Percentiles rank a stretch among this genome's conserved stretches.
Conservation (phyloP, 2,888 invertebrate genomes). For the Drosophila kuntzei region DNA sequence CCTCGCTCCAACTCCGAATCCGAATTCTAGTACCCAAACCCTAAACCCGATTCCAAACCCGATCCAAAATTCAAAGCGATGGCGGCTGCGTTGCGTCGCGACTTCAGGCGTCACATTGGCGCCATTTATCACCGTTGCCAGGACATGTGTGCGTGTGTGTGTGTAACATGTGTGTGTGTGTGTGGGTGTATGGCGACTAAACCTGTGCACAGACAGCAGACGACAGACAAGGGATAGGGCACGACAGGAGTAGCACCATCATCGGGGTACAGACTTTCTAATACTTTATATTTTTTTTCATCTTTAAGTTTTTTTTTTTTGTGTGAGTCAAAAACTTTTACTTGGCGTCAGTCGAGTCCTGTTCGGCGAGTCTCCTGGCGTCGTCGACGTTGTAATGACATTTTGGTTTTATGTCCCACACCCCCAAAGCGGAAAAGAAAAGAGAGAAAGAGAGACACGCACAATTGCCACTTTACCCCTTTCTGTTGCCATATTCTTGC, state of each 20-base stretch:
- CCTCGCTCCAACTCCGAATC: background rate
- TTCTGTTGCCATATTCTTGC: slow-evolving; percentile 47
- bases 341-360: slow-evolving; percentile 79
- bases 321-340: slow-evolving; percentile 73
- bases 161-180: slow-evolving; percentile 31
- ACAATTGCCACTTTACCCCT: slow-evolving; percentile 59
- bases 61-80: slow-evolving; percentile 40
- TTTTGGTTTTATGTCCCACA: slow-evolving; percentile 63
- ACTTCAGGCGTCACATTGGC: slow-evolving; percentile 84
- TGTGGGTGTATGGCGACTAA: slow-evolving; percentile 54
- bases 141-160: slow-evolving; percentile 41
- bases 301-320: slow-evolving; percentile 21
- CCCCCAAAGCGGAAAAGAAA: background rate
- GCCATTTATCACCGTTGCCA: slow-evolving; percentile 84
- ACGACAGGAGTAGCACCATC: slow-evolving; percentile 28
- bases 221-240: slow-evolving; percentile 32
- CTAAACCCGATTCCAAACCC: slow-evolving; percentile 17
- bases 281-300: slow-evolving; percentile 50
- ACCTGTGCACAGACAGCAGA: slow-evolving; percentile 70
- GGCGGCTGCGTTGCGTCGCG: slow-evolving; percentile 75
- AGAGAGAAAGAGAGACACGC: slow-evolving; percentile 7
- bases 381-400: slow-evolving; percentile 69
- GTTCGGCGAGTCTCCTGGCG: slow-evolving; percentile 57
- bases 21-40: background rate
- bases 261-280: slow-evolving; percentile 60